Percentiles rank a stretch among this genome's conserved stretches.
Evolutionary conservation across 2,113 vertebrate species (phyloP).

Genomic region (Oreochromis spilurus): DNA sequence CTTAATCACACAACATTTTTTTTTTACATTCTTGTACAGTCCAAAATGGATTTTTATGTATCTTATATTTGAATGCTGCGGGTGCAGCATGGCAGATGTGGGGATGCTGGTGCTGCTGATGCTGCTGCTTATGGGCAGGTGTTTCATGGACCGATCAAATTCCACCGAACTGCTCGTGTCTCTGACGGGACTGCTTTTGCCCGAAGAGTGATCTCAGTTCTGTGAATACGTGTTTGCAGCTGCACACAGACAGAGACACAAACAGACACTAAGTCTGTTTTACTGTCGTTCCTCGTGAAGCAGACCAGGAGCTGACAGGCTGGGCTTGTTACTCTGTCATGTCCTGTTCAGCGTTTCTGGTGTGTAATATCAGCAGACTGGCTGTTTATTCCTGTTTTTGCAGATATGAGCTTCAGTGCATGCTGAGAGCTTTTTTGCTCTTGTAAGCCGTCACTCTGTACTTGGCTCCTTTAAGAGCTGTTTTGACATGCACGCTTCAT

Average conservation of each 20-base stretch:
- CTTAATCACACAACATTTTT: not conserved
- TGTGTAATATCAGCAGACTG: not conserved
- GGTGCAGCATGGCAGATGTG: not conserved
- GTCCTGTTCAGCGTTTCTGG: not conserved
- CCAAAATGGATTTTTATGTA: not conserved
- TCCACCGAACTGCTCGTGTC: not conserved
- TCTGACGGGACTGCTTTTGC: not conserved
- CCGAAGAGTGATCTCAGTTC: not conserved
- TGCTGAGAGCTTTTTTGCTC: not conserved
- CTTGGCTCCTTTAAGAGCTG: not conserved
- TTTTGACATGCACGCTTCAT: not conserved
- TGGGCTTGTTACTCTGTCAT: not conserved
- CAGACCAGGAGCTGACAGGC: conserved; percentile 14
- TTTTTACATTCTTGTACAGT: rapidly evolving
- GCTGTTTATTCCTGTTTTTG: not conserved
- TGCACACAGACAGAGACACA: not conserved
- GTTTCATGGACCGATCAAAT: not conserved
- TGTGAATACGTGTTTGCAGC: not conserved
- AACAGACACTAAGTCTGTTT: not conserved
- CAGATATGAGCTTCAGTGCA: not conserved
- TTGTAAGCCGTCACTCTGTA: not conserved
- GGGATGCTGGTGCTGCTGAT: not conserved
- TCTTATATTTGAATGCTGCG: not conserved
- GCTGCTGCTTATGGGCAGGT: not conserved
- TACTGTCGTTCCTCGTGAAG: not conserved